Evolutionary conservation across 1,140 invertebrate species (phyloP).

Genomic region (Drosophila equinoxialis): DNA sequence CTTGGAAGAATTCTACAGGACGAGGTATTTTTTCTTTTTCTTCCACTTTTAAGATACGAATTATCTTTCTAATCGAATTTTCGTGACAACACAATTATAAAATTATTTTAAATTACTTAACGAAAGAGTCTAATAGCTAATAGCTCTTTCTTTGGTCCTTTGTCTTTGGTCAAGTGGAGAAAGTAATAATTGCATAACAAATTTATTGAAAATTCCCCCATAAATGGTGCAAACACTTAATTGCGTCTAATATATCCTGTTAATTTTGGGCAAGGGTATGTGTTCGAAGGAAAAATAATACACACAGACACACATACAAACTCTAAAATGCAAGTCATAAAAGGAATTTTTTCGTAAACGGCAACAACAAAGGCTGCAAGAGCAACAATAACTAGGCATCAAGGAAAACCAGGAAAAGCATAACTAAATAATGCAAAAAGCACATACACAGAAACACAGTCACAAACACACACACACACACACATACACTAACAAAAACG

Average conservation of each 20-base stretch:
- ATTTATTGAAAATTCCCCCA: too few relatives aligned
- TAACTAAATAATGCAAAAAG: conserved; percentile 50
- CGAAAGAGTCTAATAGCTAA: too few relatives aligned
- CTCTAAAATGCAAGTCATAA: conserved; percentile 11
- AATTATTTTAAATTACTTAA: too few relatives aligned
- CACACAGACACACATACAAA: neutral
- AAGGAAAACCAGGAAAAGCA: conserved; percentile 12
- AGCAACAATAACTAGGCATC: conserved; percentile 5
- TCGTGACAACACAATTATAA: too few relatives aligned
- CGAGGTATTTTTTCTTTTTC: too few relatives aligned
- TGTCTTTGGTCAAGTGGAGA: too few relatives aligned
- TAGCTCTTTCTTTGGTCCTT: too few relatives aligned
- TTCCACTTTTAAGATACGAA: too few relatives aligned
- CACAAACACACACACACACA: neutral
- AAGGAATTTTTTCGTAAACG: conserved; percentile 24
- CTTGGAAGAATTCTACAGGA: too few relatives aligned
- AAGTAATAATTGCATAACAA: too few relatives aligned
- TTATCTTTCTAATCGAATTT: too few relatives aligned
- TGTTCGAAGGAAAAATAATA: neutral
- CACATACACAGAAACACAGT: conserved; percentile 12
- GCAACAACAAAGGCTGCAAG: neutral
- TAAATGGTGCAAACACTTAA: too few relatives aligned
- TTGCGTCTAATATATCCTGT: neutral
- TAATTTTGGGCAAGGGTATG: neutral
- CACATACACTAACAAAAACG: neutral